Evolutionary conservation across 1,140 invertebrate species (phyloP).

Genomic region (Lithobius niger): DNA sequence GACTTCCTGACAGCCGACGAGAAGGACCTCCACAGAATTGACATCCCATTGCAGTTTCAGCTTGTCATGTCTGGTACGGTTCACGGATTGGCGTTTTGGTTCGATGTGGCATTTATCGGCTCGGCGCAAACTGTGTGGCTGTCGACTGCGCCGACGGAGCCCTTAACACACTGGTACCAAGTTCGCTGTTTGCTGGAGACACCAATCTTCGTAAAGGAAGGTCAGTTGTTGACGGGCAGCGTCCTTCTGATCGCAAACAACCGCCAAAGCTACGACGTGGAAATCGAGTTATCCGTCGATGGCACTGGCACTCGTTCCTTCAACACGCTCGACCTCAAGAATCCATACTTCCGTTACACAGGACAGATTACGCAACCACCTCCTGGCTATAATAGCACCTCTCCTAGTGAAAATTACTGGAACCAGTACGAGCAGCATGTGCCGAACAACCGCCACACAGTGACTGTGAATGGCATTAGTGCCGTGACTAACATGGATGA

Average conservation of each 20-base stretch:
- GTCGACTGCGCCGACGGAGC: conserved; percentile 97
- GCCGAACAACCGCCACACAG: too few species aligned
- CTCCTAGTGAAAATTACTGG: conserved; percentile 86
- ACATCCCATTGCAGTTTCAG: conserved; percentile 89
- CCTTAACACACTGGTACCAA: conserved; percentile 99
- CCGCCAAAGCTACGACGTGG: conserved; percentile 95
- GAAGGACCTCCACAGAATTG: conserved; percentile 86
- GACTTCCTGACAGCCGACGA: conserved; percentile 89
- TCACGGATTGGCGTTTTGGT: conserved; percentile 98
- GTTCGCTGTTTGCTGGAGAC: conserved; percentile 88
- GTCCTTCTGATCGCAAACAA: conserved; percentile 85
- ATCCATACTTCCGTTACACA: conserved; percentile 92
- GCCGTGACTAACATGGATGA: conserved; percentile 60
- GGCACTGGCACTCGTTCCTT: conserved; percentile 62
- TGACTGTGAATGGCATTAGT: conserved; percentile 64
- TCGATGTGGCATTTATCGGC: conserved; percentile 96
- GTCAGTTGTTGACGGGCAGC: conserved; percentile 75
- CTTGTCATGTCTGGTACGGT: conserved; percentile 85
- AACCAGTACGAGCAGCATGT: conserved; percentile 62
- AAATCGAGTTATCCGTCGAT: conserved; percentile 82
- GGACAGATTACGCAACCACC: conserved; percentile 74
- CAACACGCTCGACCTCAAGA: conserved; percentile 94
- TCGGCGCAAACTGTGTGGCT: conserved; percentile 84
- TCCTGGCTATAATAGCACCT: conserved; percentile 72
- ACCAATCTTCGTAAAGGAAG: conserved; percentile 88